Evolutionary conservation across 2,113 vertebrate genomes (phyloP).

Genomic region (Prionailurus bengalensis): DNA sequence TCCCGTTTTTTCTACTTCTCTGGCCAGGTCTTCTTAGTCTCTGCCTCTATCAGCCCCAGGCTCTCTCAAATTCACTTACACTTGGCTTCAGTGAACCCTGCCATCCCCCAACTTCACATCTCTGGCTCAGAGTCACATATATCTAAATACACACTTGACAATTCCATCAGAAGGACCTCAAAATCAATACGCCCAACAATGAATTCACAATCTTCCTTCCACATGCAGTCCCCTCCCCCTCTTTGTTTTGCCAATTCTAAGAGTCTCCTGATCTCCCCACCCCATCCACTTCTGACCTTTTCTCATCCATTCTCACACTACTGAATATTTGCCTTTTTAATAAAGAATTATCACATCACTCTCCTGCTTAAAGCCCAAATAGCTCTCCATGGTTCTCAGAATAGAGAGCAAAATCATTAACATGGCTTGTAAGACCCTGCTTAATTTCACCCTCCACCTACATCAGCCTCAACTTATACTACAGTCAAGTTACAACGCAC

Average conservation of each 20-base stretch:
- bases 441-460: not conserved
- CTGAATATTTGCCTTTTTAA: not conserved
- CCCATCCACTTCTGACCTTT: too few species aligned
- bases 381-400: not conserved
- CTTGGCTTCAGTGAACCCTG: not conserved
- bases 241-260: not conserved
- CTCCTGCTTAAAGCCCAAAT: not conserved
- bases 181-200: not conserved
- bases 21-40: not conserved
- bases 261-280: not conserved
- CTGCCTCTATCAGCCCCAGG: not conserved
- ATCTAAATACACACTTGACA: not conserved
- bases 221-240: not conserved
- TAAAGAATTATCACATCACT: not conserved
- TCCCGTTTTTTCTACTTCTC: not conserved
- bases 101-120: not conserved
- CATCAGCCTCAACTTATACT: not conserved
- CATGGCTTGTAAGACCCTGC: not conserved
- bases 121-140: not conserved
- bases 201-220: not conserved
- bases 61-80: not conserved
- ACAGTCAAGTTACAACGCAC: not conserved
- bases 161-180: not conserved
- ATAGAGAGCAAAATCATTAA: not conserved
- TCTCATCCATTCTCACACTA: not conserved